These are phyloP conservation scores for Orthonyx spaldingii DNA, from an alignment of 2,113 vertebrate genomes.

Conservation along the genomic window DNA sequence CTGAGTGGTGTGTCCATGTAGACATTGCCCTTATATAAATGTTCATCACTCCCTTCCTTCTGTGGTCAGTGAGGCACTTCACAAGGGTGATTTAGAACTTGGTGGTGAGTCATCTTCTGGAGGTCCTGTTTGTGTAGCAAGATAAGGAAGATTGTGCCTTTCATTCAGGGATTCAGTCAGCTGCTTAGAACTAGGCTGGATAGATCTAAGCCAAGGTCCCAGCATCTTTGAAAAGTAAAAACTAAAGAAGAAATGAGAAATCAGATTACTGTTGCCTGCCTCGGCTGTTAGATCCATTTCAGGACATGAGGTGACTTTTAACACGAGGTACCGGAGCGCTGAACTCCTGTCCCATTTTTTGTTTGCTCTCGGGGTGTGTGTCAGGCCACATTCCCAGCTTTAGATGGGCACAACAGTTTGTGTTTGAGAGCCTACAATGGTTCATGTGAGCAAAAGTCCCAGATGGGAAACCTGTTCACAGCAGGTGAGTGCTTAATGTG, in stretches of 20 bases:
- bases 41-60: background rate
- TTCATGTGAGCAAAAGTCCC: background rate
- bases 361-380: fast-evolving
- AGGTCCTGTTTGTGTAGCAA: background rate
- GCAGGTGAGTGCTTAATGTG: background rate
- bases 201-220: background rate
- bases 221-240: background rate
- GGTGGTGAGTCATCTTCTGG: background rate
- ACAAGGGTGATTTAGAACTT: background rate
- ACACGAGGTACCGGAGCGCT: fast-evolving
- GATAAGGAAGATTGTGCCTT: background rate
- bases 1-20: background rate
- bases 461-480: background rate
- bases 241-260: background rate
- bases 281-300: background rate
- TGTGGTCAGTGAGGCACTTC: background rate
- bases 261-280: background rate
- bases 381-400: fast-evolving
- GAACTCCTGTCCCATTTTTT: background rate
- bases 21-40: background rate
- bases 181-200: background rate
- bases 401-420: fast-evolving
- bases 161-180: background rate
- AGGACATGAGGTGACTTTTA: background rate
- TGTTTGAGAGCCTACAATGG: background rate